phyloP scores from a whole-genome alignment of 2,113 vertebrate species.

The Tympanuchus pallidicinctus region DNA sequence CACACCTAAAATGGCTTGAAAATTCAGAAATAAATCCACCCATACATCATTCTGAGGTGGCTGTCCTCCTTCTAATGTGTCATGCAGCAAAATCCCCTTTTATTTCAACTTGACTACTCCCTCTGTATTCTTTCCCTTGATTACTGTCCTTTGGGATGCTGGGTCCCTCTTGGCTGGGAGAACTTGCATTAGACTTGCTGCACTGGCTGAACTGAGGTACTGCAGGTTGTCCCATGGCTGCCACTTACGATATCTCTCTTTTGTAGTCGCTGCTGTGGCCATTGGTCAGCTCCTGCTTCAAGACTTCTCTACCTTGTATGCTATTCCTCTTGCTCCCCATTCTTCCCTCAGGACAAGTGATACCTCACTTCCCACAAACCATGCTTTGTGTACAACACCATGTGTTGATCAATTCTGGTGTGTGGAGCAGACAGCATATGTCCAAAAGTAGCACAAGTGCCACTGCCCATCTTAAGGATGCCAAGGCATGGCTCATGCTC shows the following conservation, averaged over 20 bases:
- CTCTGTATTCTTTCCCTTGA: neutral
- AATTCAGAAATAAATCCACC: neutral
- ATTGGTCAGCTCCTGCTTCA: neutral
- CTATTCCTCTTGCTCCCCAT: neutral
- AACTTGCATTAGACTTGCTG: neutral
- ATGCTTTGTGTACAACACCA: neutral
- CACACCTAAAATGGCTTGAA: neutral
- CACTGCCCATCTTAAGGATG: neutral
- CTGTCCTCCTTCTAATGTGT: neutral
- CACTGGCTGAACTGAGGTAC: neutral
- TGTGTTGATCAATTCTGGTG: neutral
- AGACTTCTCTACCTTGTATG: neutral
- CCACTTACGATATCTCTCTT: neutral
- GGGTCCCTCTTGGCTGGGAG: neutral
- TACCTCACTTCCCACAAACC: neutral
- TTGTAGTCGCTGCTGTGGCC: neutral
- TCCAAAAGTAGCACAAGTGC: neutral
- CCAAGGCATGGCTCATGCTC: neutral
- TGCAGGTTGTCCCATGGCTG: neutral
- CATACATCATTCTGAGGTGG: neutral
- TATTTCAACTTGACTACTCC: neutral
- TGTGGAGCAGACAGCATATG: no score
- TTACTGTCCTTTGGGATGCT: neutral
- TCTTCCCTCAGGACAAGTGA: neutral
- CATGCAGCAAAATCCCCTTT: neutral